These are phyloP conservation scores for Vanessa tameamea DNA, from an alignment of 1,140 invertebrate genomes.

Conservation along the genomic window DNA sequence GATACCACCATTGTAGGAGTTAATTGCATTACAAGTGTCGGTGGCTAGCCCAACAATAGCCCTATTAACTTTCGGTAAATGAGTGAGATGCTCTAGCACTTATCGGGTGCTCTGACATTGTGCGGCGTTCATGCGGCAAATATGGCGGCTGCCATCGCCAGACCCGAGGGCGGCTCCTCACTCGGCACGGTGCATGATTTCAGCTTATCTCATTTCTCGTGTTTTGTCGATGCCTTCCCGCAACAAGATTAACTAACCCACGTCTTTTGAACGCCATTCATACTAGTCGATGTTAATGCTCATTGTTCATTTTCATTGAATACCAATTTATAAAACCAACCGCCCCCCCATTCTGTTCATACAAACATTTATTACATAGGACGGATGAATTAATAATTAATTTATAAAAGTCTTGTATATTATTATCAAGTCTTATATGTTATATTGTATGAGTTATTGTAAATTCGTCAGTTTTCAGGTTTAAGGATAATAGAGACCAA, in stretches of 20 bases:
- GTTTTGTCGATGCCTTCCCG: constrained; percentile 53
- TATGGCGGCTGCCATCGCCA: constrained; percentile 70
- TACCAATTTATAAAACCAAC: neutral
- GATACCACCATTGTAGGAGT: constrained; percentile 70
- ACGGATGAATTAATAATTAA: too few species aligned
- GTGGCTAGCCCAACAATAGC: constrained; percentile 68
- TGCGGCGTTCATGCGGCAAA: constrained; percentile 66
- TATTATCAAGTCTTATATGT: too few species aligned
- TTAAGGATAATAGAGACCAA: neutral
- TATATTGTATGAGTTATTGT: too few species aligned
- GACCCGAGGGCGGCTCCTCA: constrained; percentile 61
- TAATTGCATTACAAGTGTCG: constrained; percentile 79
- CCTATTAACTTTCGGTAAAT: constrained; percentile 76
- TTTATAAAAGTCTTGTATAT: too few species aligned
- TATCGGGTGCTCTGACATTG: constrained; percentile 52
- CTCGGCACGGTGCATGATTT: constrained; percentile 24
- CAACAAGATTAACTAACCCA: constrained; percentile 71
- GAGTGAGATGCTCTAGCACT: constrained; percentile 67
- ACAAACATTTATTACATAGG: too few species aligned
- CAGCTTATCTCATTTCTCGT: constrained; percentile 39
- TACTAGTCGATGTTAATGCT: constrained; percentile 68
- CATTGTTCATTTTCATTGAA: constrained; percentile 49
- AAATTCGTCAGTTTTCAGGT: neutral
- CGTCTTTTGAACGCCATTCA: constrained; percentile 61
- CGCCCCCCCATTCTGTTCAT: too few species aligned